These are phyloP conservation scores for Tortricodes alternella DNA, from an alignment of 2,888 invertebrate species.

Conservation along the genomic window DNA sequence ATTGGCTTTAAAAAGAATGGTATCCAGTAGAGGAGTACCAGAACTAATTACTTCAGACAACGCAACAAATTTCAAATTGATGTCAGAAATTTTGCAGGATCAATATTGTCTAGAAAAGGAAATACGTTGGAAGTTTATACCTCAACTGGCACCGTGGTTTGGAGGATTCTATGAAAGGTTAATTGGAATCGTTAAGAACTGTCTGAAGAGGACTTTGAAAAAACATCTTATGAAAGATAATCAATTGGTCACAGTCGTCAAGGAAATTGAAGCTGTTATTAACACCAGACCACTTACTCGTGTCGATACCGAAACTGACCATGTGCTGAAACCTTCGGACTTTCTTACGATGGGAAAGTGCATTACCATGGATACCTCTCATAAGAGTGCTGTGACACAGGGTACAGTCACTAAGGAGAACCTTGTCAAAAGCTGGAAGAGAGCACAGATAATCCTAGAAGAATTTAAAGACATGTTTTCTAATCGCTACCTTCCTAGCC, in stretches of 20 bases:
- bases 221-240: background rate
- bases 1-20: background rate
- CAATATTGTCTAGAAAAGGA: background rate
- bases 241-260: background rate
- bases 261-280: conserved; percentile 1
- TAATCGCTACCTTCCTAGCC: background rate
- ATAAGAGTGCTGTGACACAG: background rate
- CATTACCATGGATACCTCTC: background rate
- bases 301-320: background rate
- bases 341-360: conserved; percentile 7
- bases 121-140: background rate
- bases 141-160: too few species aligned
- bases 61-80: background rate
- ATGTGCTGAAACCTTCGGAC: background rate
- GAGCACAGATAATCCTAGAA: background rate
- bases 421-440: conserved; percentile 1
- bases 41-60: background rate
- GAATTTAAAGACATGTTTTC: conserved; percentile 7
- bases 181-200: background rate
- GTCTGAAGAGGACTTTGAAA: background rate
- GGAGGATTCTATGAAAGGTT: background rate
- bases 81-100: background rate
- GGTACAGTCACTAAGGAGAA: background rate
- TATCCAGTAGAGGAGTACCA: background rate
- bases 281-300: background rate